These are phyloP conservation scores for Nephrotoma appendiculata DNA, from an alignment of 2,888 invertebrate species.

Conservation along the genomic window DNA sequence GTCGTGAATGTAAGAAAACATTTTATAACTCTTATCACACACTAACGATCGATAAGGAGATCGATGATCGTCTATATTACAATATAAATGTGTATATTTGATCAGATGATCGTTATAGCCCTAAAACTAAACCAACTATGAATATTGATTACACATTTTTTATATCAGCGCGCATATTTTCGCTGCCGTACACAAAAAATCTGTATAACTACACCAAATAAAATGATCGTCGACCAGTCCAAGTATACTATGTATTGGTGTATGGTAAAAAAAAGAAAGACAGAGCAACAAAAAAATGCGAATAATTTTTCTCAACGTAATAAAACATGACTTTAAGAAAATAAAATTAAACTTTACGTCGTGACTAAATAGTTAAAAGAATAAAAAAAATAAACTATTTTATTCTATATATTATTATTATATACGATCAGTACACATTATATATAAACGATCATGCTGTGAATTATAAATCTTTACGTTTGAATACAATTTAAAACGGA, in stretches of 20 bases:
- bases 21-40: neutral
- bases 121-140: neutral
- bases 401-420: neutral
- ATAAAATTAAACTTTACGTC: neutral
- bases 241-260: neutral
- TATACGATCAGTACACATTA: neutral
- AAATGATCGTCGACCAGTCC: neutral
- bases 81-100: neutral
- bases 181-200: neutral
- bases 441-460: neutral
- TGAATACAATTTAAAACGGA: neutral
- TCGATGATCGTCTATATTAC: neutral
- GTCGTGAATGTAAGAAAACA: neutral
- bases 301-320: neutral
- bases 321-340: neutral
- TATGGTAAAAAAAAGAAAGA: neutral
- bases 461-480: neutral
- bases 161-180: neutral
- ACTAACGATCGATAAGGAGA: neutral
- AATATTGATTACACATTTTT: neutral
- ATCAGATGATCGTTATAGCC: neutral
- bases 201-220: neutral
- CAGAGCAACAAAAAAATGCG: neutral
- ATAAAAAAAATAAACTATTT: neutral
- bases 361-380: neutral